phyloP scores from a whole-genome alignment of 2,888 invertebrate species.

The Mythimna albipuncta region DNA sequence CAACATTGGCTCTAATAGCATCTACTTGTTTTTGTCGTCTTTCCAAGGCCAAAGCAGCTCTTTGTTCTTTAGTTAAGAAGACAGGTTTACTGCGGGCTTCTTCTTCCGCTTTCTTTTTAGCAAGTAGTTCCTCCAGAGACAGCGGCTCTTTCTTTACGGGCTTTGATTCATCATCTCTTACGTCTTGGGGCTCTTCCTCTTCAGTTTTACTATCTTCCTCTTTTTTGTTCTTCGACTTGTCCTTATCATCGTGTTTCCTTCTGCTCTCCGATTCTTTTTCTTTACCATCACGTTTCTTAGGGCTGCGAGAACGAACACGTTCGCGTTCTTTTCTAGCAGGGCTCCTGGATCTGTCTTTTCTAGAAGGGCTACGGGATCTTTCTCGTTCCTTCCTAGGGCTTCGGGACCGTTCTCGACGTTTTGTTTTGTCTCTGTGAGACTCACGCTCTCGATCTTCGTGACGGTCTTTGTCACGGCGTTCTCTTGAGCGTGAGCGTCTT shows the following conservation, averaged over 20 bases:
- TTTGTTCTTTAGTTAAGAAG: constrained; percentile 98
- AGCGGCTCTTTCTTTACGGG: constrained; percentile 94
- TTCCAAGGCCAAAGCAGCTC: constrained; percentile 97
- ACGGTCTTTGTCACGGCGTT: constrained; percentile 85
- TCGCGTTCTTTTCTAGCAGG: constrained; percentile 70
- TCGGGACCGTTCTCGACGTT: constrained; percentile 82
- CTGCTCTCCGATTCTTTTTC: constrained; percentile 71
- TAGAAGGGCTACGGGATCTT: constrained; percentile 69
- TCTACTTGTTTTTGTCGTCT: constrained; percentile 97
- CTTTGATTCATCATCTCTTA: constrained; percentile 81
- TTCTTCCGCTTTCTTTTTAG: constrained; percentile 99
- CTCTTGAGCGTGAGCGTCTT: constrained; percentile 85
- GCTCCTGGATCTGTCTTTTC: constrained; percentile 76
- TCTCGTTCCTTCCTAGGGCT: constrained; percentile 79
- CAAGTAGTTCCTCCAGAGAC: constrained; percentile 98
- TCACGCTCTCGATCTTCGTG: constrained; percentile 86
- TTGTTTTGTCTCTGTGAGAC: constrained; percentile 82
- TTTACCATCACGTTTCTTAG: constrained; percentile 84
- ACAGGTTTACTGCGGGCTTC: constrained; percentile 98
- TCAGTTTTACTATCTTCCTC: constrained; percentile 78
- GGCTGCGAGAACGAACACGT: constrained; percentile 80
- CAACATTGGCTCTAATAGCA: constrained; percentile 93
- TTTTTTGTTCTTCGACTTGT: constrained; percentile 81
- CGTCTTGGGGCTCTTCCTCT: constrained; percentile 82
- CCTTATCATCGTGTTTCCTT: constrained; percentile 84